phyloP scores from a whole-genome alignment of 2,797 vertebrate genomes.

The Amblyraja radiata region DNA sequence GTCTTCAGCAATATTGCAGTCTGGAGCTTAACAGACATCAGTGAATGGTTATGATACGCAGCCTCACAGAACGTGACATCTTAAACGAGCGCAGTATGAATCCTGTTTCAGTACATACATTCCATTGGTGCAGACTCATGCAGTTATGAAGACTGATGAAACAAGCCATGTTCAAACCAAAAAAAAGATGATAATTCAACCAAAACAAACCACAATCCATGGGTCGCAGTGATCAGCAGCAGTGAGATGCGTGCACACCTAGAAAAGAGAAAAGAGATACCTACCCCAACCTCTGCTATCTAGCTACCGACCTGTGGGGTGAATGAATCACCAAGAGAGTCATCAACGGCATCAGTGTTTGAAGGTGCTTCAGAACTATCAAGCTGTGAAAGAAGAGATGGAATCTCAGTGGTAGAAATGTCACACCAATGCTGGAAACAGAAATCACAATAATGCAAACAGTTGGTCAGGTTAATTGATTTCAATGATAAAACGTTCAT shows the following conservation, averaged over 20 bases:
- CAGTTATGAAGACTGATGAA: conserved; percentile 33
- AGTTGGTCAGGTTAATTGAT: background rate
- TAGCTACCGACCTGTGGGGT: conserved; percentile 98
- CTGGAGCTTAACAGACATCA: background rate
- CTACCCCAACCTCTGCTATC: conserved; percentile 96
- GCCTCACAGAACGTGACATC: background rate
- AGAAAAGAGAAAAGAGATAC: conserved; percentile 71
- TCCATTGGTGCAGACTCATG: conserved; percentile 46
- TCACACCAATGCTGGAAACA: background rate
- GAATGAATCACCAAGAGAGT: conserved; percentile 85
- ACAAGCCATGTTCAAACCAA: conserved; percentile 4
- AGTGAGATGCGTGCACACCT: conserved; percentile 45
- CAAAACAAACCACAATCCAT: conserved; percentile 36
- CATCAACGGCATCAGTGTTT: conserved; percentile 84
- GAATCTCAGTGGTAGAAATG: background rate
- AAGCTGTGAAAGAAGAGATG: conserved; percentile 73
- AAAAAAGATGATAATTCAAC: conserved; percentile 12
- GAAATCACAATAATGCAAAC: background rate
- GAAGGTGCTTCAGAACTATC: conserved; percentile 92
- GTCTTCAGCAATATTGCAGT: background rate
- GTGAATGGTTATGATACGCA: background rate
- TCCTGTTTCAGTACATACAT: background rate
- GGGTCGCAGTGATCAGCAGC: conserved; percentile 34
- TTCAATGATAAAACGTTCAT: background rate
- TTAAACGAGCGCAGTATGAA: background rate